Evolutionary conservation across 1,140 invertebrate species (phyloP).

Genomic region (Helicoverpa zea): DNA sequence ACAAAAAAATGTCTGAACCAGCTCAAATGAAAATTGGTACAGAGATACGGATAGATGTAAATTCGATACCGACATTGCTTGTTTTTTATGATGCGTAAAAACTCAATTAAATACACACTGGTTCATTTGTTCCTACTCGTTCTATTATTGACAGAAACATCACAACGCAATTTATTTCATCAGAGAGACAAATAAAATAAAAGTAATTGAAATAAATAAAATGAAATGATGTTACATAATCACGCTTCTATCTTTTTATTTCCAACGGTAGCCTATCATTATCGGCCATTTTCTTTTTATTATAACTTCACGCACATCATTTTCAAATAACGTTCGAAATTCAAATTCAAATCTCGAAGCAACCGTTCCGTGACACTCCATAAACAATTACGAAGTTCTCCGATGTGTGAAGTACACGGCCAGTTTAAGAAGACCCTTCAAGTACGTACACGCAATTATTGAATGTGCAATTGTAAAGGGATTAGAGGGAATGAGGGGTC

Average conservation of each 20-base stretch:
- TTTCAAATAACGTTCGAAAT: slow-evolving; percentile 45
- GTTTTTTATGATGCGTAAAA: too few species aligned
- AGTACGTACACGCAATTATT: slow-evolving; percentile 3
- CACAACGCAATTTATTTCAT: too few species aligned
- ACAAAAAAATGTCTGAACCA: too few species aligned
- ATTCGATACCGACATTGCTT: too few species aligned
- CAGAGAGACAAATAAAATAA: too few species aligned
- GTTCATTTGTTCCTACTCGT: too few species aligned
- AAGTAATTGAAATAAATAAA: too few species aligned
- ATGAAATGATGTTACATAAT: too few species aligned
- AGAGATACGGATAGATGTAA: too few species aligned
- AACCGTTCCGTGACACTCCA: slow-evolving; percentile 43
- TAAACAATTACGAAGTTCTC: slow-evolving; percentile 48
- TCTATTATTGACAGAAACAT: too few species aligned
- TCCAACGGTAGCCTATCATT: neutral
- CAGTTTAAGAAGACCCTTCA: slow-evolving; percentile 14
- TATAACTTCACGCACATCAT: slow-evolving; percentile 14
- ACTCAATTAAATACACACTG: too few species aligned
- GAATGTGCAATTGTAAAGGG: neutral
- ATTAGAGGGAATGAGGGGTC: slow-evolving; percentile 6
- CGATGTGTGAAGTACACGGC: slow-evolving; percentile 36
- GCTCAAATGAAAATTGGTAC: too few species aligned
- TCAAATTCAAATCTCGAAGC: slow-evolving; percentile 48
- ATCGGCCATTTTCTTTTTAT: neutral
- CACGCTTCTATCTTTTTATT: neutral